Evolutionary conservation across 1,140 invertebrate species (phyloP).

Genomic region (Calephelis virginiensis): DNA sequence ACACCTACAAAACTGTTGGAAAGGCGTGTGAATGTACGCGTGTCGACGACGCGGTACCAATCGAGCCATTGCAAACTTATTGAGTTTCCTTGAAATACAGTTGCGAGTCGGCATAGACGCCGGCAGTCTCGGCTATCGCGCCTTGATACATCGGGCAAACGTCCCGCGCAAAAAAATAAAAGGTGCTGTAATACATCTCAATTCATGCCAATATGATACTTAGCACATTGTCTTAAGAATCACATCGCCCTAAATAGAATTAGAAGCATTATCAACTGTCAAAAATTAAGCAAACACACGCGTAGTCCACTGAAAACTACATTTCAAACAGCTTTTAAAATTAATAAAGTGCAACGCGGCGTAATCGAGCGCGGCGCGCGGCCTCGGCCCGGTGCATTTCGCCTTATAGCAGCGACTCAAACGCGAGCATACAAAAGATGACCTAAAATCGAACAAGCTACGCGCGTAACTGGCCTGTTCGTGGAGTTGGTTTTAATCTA

Average conservation of each 20-base stretch:
- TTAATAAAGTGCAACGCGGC: constrained; percentile 65
- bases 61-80: constrained; percentile 27
- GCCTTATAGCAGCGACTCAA: constrained; percentile 57
- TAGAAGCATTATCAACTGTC: constrained; percentile 73
- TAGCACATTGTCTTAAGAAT: constrained; percentile 54
- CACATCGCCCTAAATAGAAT: constrained; percentile 49
- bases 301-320: constrained; percentile 70
- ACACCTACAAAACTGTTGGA: constrained; percentile 31
- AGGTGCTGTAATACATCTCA: constrained; percentile 24
- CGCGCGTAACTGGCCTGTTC: constrained; percentile 47
- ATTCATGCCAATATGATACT: constrained; percentile 56
- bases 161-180: constrained; percentile 22
- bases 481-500: constrained; percentile 58
- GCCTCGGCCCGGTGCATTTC: constrained; percentile 74
- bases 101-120: constrained; percentile 5
- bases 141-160: constrained; percentile 10
- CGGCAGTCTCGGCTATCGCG: constrained; percentile 14
- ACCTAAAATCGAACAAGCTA: constrained; percentile 74
- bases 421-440: constrained; percentile 73
- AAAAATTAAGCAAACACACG: constrained; percentile 77
- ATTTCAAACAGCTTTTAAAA: constrained; percentile 71
- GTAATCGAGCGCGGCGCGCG: constrained; percentile 62
- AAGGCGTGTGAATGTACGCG: constrained; percentile 40
- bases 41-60: constrained; percentile 33
- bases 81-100: constrained; percentile 15